Base-by-base conservation (phyloP, 2,797 vertebrate species). In the Tachyglossus aculeatus region DNA sequence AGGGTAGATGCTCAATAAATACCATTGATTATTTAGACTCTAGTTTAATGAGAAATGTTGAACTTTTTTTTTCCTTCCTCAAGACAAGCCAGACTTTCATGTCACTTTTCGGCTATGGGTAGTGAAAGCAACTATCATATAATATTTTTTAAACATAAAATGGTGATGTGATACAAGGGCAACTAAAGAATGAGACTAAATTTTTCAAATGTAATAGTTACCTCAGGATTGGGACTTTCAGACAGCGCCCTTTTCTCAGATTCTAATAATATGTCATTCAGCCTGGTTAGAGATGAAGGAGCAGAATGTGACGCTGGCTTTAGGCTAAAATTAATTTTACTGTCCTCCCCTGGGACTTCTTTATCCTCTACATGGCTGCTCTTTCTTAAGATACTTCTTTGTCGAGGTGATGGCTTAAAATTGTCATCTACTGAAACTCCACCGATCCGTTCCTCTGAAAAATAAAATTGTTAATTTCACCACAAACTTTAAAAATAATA, bases 321-420 rank as follows among this genome's bases (percentile, higher is more conserved):
- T 45, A 87, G 82, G 65, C 77, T 85, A 10, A 64, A 78, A 64
- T 70, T 74, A 55, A 68, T 48, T 63, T 83, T 84, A 62, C 76
- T 82, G 3, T 84, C 62, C 70, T 66, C 53, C 14, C n/a, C 71
- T 8, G 4, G 13, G 13, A 62, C 45, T 4, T 80, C 70, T 41
- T 76, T 79, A 45, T 90, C 90, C 41, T 91, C 90, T 12, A 32
- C 19, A 6, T 50, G 53, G 3, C 38, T 83, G 32, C 47, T 80
- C 67, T 63, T 90, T 68, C 81, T 74, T 29, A 87, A 81, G 24
- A 90, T 27, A 37, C 65, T 88, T 83, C 94, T 92, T 51, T 93
- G 92, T 27, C 63, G 80, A 78, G 86, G 87, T 45, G 88, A 92
- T 37, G 95, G 95, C 85, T 92, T 95, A 21, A 92, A 92, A 52